Conservation (phyloP, 2,888 invertebrate species). For the Gymnosoma rotundatum region DNA sequence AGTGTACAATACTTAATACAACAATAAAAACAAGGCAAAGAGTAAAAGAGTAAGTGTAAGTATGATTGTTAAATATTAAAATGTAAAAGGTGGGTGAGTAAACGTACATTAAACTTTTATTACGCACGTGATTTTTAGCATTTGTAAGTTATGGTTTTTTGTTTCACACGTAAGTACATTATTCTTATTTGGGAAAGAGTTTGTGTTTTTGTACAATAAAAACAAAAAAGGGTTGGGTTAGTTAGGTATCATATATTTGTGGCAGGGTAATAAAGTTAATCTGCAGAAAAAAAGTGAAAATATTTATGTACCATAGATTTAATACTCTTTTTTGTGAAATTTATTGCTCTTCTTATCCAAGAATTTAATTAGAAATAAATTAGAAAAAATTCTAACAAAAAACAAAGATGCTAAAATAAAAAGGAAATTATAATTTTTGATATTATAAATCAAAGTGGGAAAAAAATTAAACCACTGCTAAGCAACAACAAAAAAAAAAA, state of each 20-base stretch:
- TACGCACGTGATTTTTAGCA: conserved; percentile 60
- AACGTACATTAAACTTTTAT: conserved; percentile 10
- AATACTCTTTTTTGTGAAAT: background rate
- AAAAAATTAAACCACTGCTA: too few species aligned
- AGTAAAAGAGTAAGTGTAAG: conserved; percentile 17
- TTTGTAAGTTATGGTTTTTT: conserved; percentile 5
- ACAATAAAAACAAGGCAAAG: background rate
- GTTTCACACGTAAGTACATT: background rate
- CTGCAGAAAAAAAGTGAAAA: conserved; percentile 46
- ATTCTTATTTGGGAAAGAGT: background rate
- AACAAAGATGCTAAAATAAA: background rate
- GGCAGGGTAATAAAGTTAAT: conserved; percentile 15
- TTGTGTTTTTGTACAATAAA: conserved; percentile 16
- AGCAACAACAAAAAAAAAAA: too few species aligned
- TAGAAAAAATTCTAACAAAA: background rate
- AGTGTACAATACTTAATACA: conserved; percentile 32
- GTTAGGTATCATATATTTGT: conserved; percentile 3
- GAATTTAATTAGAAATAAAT: background rate
- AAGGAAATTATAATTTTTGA: too few species aligned
- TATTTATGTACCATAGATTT: conserved; percentile 5
- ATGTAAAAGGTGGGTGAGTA: background rate
- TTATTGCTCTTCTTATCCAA: conserved; percentile 1
- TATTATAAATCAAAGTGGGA: too few species aligned
- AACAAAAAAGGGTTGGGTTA: conserved; percentile 33
- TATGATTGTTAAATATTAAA: background rate